Conservation (phyloP, 2,888 invertebrate genomes). For the Agrochola lychnidis region DNA sequence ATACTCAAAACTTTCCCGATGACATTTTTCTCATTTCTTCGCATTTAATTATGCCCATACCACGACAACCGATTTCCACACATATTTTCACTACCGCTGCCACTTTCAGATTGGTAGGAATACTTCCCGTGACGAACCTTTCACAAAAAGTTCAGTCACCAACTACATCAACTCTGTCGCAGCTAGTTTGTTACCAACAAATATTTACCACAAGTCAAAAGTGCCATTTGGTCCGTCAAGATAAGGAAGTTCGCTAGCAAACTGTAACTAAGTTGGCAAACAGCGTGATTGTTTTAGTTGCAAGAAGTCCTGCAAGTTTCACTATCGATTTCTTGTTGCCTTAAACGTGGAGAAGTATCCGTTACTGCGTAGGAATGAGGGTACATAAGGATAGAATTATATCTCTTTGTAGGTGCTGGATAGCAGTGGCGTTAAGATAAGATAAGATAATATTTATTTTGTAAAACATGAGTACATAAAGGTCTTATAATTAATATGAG, state of each 20-base stretch:
- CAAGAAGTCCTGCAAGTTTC: constrained; percentile 42
- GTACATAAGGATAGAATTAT: neutral
- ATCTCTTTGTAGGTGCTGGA: neutral
- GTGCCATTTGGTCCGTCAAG: constrained; percentile 43
- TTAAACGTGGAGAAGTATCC: neutral
- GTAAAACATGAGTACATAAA: too few relatives aligned
- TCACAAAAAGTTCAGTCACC: neutral
- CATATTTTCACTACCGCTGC: too few relatives aligned
- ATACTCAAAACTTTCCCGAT: too few relatives aligned
- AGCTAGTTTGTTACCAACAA: neutral
- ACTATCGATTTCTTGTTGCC: constrained; percentile 38
- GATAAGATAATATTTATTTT: too few relatives aligned
- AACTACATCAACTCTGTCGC: neutral
- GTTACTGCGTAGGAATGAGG: constrained; percentile 8
- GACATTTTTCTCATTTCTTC: too few relatives aligned
- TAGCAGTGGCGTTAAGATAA: neutral
- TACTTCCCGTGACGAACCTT: neutral
- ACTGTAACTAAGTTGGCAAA: constrained; percentile 43
- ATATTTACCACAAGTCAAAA: constrained; percentile 45
- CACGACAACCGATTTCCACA: too few relatives aligned
- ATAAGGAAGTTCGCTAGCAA: constrained; percentile 49
- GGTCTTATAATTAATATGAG: too few relatives aligned
- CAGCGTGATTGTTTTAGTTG: constrained; percentile 53
- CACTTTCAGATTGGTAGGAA: too few relatives aligned
- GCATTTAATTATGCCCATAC: too few relatives aligned